Conservation (phyloP, 2,797 vertebrate species). For the Choloepus didactylus region DNA sequence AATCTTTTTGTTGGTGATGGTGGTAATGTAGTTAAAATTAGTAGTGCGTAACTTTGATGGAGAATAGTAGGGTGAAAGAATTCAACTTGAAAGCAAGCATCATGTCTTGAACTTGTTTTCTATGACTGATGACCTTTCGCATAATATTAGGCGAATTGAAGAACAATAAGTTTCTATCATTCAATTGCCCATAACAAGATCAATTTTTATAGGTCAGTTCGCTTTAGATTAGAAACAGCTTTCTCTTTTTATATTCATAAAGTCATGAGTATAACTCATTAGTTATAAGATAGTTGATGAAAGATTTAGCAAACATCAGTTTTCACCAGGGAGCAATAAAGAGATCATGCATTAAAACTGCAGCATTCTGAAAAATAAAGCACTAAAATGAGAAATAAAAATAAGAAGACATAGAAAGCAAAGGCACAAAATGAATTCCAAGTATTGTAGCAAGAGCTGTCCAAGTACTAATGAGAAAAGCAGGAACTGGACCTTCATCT, state of each 20-base stretch:
- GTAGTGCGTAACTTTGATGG: neutral
- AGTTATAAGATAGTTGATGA: slow-evolving; percentile 36
- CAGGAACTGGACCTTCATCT: neutral
- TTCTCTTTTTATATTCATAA: slow-evolving; percentile 8
- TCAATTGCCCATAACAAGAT: neutral
- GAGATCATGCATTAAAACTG: neutral
- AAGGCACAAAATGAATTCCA: neutral
- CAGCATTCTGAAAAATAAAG: neutral
- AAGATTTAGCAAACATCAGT: neutral
- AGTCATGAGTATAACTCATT: neutral
- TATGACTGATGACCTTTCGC: neutral
- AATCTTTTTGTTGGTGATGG: neutral
- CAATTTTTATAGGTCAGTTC: neutral
- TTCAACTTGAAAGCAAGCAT: neutral
- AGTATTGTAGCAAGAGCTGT: neutral
- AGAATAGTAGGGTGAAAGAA: neutral
- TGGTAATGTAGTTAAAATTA: neutral
- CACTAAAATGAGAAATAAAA: slow-evolving; percentile 13
- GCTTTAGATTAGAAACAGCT: slow-evolving; percentile 27
- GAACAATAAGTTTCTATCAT: neutral
- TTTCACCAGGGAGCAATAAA: neutral
- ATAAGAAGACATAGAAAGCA: neutral
- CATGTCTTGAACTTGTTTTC: neutral
- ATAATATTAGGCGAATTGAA: neutral
- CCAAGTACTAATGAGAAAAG: neutral